Conservation (phyloP, 2,113 vertebrate species). For the Gorsachius goisagi region DNA sequence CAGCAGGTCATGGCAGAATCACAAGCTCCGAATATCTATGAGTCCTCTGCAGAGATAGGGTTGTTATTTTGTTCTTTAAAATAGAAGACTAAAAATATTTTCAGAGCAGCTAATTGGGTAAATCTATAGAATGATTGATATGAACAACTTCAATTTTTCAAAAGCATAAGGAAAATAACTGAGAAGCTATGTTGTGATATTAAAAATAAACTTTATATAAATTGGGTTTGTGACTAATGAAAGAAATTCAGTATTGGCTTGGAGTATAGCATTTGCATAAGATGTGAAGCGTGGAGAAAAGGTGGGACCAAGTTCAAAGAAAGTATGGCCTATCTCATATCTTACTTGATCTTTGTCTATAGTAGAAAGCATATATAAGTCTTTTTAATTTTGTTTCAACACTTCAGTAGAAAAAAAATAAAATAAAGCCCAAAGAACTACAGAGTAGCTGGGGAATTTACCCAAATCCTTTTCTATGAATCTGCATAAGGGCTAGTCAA, state of each 20-base stretch:
- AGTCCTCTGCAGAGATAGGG: background rate
- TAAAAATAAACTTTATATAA: background rate
- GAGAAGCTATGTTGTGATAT: background rate
- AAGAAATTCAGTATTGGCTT: background rate
- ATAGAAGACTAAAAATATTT: background rate
- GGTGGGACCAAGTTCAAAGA: background rate
- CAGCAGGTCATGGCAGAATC: background rate
- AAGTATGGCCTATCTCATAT: background rate
- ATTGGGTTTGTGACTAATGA: background rate
- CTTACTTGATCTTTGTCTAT: background rate
- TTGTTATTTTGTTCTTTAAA: background rate
- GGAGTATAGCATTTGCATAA: background rate
- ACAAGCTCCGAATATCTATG: background rate
- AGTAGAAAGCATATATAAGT: background rate
- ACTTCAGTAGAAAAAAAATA: background rate
- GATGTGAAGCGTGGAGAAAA: background rate
- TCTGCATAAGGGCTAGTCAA: background rate
- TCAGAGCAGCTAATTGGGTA: background rate
- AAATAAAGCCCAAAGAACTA: background rate
- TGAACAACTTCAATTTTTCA: background rate
- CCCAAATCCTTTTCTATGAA: background rate
- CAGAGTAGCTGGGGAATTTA: background rate
- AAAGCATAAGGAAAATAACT: background rate
- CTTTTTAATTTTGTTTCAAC: background rate
- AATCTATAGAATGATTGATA: background rate